Evolutionary conservation across 2,113 vertebrate species (phyloP), one percentile per base, ranked within the genome.

Genomic region (Cynopterus brachyotis): DNA sequence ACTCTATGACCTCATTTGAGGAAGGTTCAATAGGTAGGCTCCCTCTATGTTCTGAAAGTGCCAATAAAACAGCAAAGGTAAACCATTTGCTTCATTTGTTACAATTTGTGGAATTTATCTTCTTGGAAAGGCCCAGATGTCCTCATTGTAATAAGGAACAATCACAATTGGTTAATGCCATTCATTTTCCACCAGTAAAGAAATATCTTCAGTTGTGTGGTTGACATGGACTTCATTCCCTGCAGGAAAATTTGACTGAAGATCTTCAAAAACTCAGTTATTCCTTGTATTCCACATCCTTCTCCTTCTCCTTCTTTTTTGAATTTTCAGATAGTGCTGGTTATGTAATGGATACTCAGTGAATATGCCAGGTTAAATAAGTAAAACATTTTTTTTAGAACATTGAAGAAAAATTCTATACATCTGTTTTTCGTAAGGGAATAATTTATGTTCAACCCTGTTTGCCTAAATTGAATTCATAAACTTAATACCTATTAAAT

Each of bases 401-500:
- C 16, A 32, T 13, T 69, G 24, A 62, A 62, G 42, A 59, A 97
- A 73, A 86, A 81, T 42, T 26, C 47, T 66, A 9, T 60, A 55
- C 3, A 19, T 81, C 45, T 92, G 32, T 73, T 95, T 64, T 53
- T 85, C 30, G 7, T 37, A 73, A 85, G 26, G 35, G 20, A 85
- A 28, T 42, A 89, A 60, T 78, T 45, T 73, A 67, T 87, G 10
- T 87, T 70, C 40, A 64, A 66, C 9, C 17, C 80, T 72, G 26
- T 83, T 92, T 95, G 37, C 12, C 50, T 66, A 81, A 59, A 50
- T 0, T 3, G 72, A 47, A 60, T 95, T 95, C 78, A 81, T 53
- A 95, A 95, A 11, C 75, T 91, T 96, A 95, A 64, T 80, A 91
- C 9, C 32, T 93, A 92, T 89, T 59, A 66, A 80, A 67, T 86